These are phyloP conservation scores for Panagrolaimus sp. DNA, from an alignment of 1,140 invertebrate species.

Conservation along the genomic window DNA sequence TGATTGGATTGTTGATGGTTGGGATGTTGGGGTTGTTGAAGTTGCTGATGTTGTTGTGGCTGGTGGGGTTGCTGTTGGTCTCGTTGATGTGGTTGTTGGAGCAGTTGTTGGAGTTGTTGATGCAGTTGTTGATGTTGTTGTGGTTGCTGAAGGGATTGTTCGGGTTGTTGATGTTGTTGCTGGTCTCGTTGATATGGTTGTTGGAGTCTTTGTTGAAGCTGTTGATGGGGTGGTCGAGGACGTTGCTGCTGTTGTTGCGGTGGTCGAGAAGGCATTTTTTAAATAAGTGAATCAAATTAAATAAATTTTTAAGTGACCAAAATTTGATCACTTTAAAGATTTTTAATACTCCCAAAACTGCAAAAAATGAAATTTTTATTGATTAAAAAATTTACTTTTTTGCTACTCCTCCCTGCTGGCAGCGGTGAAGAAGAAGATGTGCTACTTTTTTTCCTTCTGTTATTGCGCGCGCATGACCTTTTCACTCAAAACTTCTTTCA, in stretches of 20 bases:
- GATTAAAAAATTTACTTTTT: too few relatives aligned
- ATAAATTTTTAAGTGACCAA: not conserved
- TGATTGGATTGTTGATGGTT: not conserved
- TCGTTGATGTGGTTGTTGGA: not conserved
- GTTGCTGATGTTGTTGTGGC: not conserved
- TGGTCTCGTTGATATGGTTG: not conserved
- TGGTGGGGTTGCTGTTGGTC: not conserved
- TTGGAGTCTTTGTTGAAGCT: not conserved
- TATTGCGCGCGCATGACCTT: too few relatives aligned
- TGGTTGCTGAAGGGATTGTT: not conserved
- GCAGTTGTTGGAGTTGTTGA: not conserved
- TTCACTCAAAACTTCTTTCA: too few relatives aligned
- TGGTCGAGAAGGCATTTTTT: not conserved
- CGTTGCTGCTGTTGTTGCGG: not conserved
- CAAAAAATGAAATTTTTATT: too few relatives aligned
- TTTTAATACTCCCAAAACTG: not conserved
- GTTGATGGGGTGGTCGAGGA: not conserved
- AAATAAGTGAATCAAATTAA: not conserved
- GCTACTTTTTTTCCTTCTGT: not conserved
- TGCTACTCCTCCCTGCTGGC: not conserved
- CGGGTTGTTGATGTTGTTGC: not conserved
- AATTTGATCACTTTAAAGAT: not conserved
- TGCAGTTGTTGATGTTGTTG: not conserved
- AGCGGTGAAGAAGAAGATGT: not conserved
- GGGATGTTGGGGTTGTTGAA: not conserved